Evolutionary conservation across 2,888 invertebrate species (phyloP).

Genomic region (Meloe dianella): DNA sequence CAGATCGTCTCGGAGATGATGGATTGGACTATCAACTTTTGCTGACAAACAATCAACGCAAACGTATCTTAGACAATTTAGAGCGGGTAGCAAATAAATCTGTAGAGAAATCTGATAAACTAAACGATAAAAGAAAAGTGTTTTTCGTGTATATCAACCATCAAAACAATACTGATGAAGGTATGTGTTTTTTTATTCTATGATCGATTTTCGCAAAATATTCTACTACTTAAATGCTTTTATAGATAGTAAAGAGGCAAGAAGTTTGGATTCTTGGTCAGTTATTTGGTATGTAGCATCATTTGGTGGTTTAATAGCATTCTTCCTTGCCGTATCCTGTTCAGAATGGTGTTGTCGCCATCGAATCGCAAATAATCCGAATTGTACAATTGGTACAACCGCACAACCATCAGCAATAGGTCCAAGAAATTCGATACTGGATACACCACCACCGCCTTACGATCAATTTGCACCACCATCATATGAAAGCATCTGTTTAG

Average conservation of each 20-base stretch:
- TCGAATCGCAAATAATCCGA: slow-evolving; percentile 30
- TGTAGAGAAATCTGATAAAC: background rate
- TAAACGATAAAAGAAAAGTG: background rate
- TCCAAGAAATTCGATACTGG: slow-evolving; percentile 41
- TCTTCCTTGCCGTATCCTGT: slow-evolving; percentile 64
- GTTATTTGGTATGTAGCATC: slow-evolving; percentile 66
- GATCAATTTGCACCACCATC: slow-evolving; percentile 65
- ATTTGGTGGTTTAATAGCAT: slow-evolving; percentile 64
- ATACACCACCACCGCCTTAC: slow-evolving; percentile 64
- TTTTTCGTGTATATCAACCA: background rate
- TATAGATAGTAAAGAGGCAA: background rate
- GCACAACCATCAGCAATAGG: slow-evolving; percentile 51
- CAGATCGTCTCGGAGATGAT: background rate
- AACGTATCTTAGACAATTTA: background rate
- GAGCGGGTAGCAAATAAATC: background rate
- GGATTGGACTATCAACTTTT: background rate
- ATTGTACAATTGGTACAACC: slow-evolving; percentile 38
- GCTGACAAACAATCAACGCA: background rate
- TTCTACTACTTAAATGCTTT: background rate
- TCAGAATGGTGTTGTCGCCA: slow-evolving; percentile 65
- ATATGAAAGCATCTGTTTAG: slow-evolving; percentile 60
- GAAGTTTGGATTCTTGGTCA: slow-evolving; percentile 62
- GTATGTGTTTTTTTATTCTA: background rate
- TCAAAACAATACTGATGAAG: background rate
- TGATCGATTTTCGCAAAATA: background rate